Conservation (phyloP, 2,113 vertebrate species). For the Antennarius striatus region DNA sequence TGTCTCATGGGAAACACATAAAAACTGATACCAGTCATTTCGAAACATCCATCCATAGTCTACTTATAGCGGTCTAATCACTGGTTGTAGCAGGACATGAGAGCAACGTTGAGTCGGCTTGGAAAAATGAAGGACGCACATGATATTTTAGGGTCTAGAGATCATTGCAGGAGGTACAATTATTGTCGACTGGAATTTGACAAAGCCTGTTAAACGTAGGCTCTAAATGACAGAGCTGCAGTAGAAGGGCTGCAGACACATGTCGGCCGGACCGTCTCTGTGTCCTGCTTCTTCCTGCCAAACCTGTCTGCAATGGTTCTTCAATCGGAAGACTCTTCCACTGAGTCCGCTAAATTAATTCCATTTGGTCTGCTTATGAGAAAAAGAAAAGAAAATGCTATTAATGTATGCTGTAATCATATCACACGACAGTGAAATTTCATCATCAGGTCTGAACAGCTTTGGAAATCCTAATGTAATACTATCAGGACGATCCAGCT, state of each 20-base stretch:
- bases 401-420: too few relatives aligned
- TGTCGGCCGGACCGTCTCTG: constrained; percentile 24
- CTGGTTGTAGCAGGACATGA: constrained; percentile 43
- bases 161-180: constrained; percentile 65
- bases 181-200: constrained; percentile 58
- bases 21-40: constrained; percentile 51
- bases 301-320: neutral
- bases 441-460: neutral
- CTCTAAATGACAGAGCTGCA: constrained; percentile 67
- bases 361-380: too few relatives aligned
- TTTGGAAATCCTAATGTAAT: constrained; percentile 17
- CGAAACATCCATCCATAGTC: constrained; percentile 30
- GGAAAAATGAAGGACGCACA: constrained; percentile 41
- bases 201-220: constrained; percentile 39
- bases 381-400: too few relatives aligned
- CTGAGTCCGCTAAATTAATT: too few relatives aligned
- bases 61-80: constrained; percentile 62
- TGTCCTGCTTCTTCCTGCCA: constrained; percentile 1
- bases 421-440: neutral
- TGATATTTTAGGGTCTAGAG: constrained; percentile 58
- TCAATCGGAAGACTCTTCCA: too few relatives aligned
- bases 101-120: constrained; percentile 25
- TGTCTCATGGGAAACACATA: constrained; percentile 48
- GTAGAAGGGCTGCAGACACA: constrained; percentile 46
- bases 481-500: neutral